Evolutionary conservation across 2,888 invertebrate genomes (phyloP).

Genomic region (Callimorpha dominula): DNA sequence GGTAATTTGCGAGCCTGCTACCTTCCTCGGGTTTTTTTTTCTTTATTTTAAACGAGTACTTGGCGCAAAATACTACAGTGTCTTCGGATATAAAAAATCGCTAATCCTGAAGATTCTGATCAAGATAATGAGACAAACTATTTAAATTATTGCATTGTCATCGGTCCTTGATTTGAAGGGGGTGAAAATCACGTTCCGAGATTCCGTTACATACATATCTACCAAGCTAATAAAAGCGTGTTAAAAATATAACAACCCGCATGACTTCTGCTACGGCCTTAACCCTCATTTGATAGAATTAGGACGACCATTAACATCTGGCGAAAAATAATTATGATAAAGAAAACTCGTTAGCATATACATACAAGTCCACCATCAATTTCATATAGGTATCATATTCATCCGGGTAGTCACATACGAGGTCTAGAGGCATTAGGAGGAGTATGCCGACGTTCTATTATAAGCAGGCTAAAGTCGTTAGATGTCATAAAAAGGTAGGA

Average conservation of each 20-base stretch:
- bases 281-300: not conserved
- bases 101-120: no score
- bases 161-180: no score
- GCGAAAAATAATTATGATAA: not conserved
- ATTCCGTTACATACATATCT: no score
- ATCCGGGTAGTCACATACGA: not conserved
- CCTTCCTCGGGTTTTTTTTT: no score
- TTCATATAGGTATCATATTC: not conserved
- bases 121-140: no score
- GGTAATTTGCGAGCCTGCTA: no score
- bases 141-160: no score
- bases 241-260: not conserved
- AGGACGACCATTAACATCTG: not conserved
- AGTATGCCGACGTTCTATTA: not conserved
- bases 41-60: no score
- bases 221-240: not conserved
- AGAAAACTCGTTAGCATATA: not conserved
- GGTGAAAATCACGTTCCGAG: no score
- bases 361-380: not conserved
- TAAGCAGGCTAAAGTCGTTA: not conserved
- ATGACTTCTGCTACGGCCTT: not conserved
- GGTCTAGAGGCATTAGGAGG: not conserved
- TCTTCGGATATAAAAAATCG: no score
- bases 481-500: no score
- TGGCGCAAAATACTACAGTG: no score